Evolutionary conservation across 2,797 vertebrate species (phyloP).

Genomic region (Otolemur crassicaudatus): DNA sequence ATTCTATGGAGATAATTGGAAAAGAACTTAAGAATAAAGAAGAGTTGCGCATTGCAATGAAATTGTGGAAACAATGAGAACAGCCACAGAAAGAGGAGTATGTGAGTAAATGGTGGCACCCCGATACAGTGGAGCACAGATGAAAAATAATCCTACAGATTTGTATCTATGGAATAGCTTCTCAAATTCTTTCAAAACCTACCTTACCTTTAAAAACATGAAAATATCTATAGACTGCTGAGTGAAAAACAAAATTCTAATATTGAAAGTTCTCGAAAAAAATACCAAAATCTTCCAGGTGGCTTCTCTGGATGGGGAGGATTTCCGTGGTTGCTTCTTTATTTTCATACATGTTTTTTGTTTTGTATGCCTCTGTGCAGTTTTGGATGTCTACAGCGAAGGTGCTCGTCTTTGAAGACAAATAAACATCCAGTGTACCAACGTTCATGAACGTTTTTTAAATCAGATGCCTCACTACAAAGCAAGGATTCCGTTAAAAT

Average conservation of each 20-base stretch:
- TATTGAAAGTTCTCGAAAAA: background rate
- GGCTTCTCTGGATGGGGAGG: background rate
- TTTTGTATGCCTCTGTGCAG: background rate
- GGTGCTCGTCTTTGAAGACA: background rate
- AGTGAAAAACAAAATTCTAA: background rate
- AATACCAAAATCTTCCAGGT: background rate
- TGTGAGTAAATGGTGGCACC: background rate
- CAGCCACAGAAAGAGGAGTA: background rate
- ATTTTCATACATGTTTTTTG: background rate
- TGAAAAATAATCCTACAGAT: background rate
- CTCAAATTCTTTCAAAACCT: slow-evolving; percentile 1
- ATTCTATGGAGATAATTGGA: background rate
- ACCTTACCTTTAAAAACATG: slow-evolving; percentile 20
- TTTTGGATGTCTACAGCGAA: background rate
- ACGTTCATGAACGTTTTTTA: background rate
- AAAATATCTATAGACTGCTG: background rate
- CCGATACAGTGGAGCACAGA: background rate
- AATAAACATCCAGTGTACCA: slow-evolving; percentile 1
- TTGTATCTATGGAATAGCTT: background rate
- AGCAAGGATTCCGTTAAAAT: slow-evolving; percentile 64
- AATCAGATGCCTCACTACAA: slow-evolving; percentile 5
- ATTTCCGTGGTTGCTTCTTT: background rate
- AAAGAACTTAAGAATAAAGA: background rate
- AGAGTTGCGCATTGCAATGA: background rate
- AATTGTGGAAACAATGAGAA: background rate